Evolutionary conservation across 2,113 vertebrate genomes (phyloP).

Genomic region (Aegithalos caudatus): DNA sequence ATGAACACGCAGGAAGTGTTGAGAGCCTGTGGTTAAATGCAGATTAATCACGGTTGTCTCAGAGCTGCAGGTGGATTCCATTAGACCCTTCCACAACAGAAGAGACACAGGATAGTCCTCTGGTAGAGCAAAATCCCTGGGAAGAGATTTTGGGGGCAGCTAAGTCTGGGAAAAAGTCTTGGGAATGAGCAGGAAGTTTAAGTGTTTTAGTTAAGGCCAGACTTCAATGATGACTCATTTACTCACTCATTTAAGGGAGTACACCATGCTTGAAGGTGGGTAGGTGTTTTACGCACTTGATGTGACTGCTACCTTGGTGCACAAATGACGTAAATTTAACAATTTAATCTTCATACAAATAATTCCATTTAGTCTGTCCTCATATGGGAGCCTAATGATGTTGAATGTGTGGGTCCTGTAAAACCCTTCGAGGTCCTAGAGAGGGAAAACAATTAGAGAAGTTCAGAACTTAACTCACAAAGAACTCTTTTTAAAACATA

Average conservation of each 20-base stretch:
- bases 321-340: not conserved
- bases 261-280: not conserved
- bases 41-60: constrained; percentile 9
- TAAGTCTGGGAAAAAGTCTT: not conserved
- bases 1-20: not conserved
- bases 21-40: constrained; percentile 8
- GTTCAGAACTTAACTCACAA: not conserved
- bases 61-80: constrained; percentile 36
- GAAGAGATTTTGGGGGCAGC: not conserved
- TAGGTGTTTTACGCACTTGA: not conserved
- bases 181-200: not conserved
- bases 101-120: not conserved
- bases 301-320: not conserved
- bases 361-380: not conserved
- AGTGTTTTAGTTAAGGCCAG: not conserved
- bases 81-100: constrained; percentile 33
- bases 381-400: not conserved
- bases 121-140: not conserved
- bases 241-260: not conserved
- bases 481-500: not conserved
- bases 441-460: not conserved
- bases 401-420: not conserved
- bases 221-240: not conserved
- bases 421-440: not conserved
- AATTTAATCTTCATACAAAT: not conserved